Evolutionary conservation across 2,113 vertebrate species (phyloP).

Genomic region (Megalops atlanticus): DNA sequence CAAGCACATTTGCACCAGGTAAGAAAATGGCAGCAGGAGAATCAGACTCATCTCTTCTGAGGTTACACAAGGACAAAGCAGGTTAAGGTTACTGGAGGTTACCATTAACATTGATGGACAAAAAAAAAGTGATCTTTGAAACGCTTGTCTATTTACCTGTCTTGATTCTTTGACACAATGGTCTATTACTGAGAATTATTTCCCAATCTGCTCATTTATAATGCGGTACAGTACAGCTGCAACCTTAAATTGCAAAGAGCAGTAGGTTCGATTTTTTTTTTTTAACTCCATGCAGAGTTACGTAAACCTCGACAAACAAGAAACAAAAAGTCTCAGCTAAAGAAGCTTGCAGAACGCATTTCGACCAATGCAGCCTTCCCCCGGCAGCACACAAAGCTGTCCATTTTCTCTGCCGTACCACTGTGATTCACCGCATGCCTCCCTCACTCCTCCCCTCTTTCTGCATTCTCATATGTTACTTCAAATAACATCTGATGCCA

Average conservation of each 20-base stretch:
- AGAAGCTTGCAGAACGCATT: background rate
- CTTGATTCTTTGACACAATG: background rate
- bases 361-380: background rate
- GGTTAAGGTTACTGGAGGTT: too few species aligned
- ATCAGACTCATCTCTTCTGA: background rate
- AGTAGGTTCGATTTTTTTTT: too few species aligned
- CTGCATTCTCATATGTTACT: too few species aligned
- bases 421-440: too few species aligned
- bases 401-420: too few species aligned
- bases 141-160: background rate
- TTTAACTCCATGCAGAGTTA: too few species aligned
- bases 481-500: too few species aligned
- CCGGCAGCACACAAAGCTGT: too few species aligned
- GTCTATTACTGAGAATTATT: background rate
- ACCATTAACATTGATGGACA: background rate
- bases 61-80: background rate
- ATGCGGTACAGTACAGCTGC: too few species aligned
- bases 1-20: background rate
- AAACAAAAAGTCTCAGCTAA: background rate
- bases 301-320: too few species aligned
- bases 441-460: too few species aligned
- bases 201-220: background rate
- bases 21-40: background rate
- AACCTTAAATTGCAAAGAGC: too few species aligned
- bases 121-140: background rate